Percentiles rank a stretch among this genome's conserved stretches.
Conservation (phyloP, 2,888 invertebrate species). For the Lydus trimaculatus region DNA sequence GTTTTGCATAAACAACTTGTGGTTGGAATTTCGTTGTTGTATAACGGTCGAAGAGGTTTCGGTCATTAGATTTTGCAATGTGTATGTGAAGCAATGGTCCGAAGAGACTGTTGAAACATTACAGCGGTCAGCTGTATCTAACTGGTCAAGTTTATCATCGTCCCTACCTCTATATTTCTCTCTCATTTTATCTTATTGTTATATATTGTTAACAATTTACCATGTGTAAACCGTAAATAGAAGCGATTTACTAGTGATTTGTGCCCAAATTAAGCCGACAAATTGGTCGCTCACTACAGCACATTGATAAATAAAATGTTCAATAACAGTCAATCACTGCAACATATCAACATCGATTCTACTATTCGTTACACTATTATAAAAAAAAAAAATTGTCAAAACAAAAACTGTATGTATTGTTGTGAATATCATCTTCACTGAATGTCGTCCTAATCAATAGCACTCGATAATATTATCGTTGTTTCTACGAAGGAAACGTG, state of each 20-base stretch:
- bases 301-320: conserved; percentile 33
- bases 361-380: no score
- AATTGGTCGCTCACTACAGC: conserved; percentile 42
- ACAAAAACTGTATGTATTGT: neutral
- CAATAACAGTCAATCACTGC: no score
- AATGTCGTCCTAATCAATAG: conserved; percentile 3
- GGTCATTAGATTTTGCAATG: conserved; percentile 4
- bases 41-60: conserved; percentile 33
- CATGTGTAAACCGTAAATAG: conserved; percentile 44
- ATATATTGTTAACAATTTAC: conserved; percentile 5
- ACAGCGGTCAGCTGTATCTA: conserved; percentile 54
- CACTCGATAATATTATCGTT: conserved; percentile 24
- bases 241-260: conserved; percentile 54
- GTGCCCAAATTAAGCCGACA: conserved; percentile 52
- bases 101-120: conserved; percentile 50
- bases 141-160: conserved; percentile 54
- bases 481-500: conserved; percentile 26
- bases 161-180: conserved; percentile 26
- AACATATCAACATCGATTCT: neutral
- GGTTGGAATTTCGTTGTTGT: conserved; percentile 11
- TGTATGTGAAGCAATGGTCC: neutral
- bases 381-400: neutral
- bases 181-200: conserved; percentile 17
- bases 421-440: conserved; percentile 4
- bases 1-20: neutral